Conservation (phyloP, 2,797 vertebrate species). For the Balearica regulorum region DNA sequence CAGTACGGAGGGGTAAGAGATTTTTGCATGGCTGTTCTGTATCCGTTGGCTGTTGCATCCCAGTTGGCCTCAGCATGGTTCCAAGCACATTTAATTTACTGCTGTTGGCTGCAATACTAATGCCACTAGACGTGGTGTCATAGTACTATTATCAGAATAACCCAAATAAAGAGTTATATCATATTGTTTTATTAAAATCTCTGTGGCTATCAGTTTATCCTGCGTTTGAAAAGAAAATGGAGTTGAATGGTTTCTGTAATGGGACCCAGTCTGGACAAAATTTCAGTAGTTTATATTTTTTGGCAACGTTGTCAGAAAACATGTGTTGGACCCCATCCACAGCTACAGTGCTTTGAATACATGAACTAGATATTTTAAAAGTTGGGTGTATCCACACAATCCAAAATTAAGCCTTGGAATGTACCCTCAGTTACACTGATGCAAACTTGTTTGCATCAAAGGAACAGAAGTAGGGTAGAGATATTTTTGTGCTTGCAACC, state of each 20-base stretch:
- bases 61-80: neutral
- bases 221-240: neutral
- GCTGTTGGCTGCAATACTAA: neutral
- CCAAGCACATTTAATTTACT: neutral
- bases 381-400: neutral
- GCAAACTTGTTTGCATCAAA: neutral
- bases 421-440: neutral
- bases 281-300: conserved; percentile 1
- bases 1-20: neutral
- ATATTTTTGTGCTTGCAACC: neutral
- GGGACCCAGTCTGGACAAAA: neutral
- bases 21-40: neutral
- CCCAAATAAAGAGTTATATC: neutral
- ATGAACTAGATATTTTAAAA: neutral
- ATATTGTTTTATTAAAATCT: neutral
- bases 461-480: neutral
- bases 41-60: neutral
- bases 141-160: neutral
- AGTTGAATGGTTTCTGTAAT: neutral
- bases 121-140: neutral
- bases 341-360: neutral
- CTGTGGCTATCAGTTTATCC: neutral
- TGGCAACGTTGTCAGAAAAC: neutral
- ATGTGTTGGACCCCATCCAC: neutral
- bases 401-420: neutral